A percentile compares a stretch with the other conserved stretches of the same genome.
These are phyloP conservation scores for Zosterops pallidus DNA, from an alignment of 2,113 vertebrate species.

Conservation along the genomic window DNA sequence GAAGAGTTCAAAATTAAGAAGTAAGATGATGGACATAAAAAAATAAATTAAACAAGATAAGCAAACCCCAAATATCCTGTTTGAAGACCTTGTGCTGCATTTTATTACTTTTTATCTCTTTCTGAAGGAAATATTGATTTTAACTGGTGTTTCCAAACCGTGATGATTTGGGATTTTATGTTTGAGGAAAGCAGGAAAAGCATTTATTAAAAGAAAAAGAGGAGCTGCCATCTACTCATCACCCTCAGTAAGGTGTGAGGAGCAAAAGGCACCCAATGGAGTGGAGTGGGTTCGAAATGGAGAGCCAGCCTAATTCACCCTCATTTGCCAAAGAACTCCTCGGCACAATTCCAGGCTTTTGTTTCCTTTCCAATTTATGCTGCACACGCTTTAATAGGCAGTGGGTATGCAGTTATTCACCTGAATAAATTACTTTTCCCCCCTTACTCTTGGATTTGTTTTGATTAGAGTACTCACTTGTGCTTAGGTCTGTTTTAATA, in stretches of 20 bases:
- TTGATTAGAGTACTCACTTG: neutral
- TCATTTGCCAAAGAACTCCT: neutral
- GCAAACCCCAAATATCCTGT: neutral
- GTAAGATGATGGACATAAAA: neutral
- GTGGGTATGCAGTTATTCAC: neutral
- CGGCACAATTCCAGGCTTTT: slow-evolving; percentile 44
- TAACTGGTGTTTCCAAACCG: neutral
- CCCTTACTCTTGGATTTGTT: neutral
- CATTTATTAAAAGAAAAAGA: neutral
- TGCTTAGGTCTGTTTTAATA: neutral
- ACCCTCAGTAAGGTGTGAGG: neutral
- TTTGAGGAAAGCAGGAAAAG: neutral
- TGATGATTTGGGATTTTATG: neutral
- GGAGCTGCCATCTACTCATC: neutral
- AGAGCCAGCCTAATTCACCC: neutral
- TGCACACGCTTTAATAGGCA: neutral
- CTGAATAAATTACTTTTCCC: neutral
- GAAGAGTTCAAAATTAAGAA: neutral
- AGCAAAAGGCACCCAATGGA: neutral
- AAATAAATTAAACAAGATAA: neutral
- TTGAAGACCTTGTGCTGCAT: neutral
- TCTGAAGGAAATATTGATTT: neutral
- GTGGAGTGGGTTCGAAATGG: neutral
- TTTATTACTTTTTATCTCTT: neutral
- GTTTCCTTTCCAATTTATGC: neutral